Conservation (phyloP, 1,140 invertebrate species). For the Pseudomyrmex cubaensis region DNA sequence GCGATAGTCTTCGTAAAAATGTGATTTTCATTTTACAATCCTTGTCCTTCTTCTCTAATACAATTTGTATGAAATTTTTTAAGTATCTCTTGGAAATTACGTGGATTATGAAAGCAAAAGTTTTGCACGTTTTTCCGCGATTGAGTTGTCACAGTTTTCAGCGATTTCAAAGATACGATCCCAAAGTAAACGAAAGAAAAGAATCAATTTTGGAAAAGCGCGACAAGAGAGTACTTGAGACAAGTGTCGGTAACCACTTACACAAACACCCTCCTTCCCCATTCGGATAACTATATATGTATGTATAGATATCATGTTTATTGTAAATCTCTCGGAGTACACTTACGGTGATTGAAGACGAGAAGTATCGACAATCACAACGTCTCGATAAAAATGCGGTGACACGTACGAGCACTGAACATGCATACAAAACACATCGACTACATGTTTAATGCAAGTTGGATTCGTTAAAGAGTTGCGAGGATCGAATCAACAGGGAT, state of each 20-base stretch:
- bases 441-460: slow-evolving; percentile 20
- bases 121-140: not conserved
- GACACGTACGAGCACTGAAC: not conserved
- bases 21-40: no score
- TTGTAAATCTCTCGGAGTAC: not conserved
- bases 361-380: slow-evolving; percentile 17
- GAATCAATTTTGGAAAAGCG: slow-evolving; percentile 27
- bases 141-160: not conserved
- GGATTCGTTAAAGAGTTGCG: not conserved
- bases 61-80: not conserved
- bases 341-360: slow-evolving; percentile 22
- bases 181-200: not conserved
- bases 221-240: slow-evolving; percentile 30
- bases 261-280: no score
- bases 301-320: slow-evolving; percentile 24
- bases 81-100: not conserved
- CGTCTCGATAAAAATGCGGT: not conserved
- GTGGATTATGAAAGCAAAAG: not conserved
- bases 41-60: not conserved
- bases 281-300: not conserved
- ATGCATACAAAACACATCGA: not conserved
- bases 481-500: not conserved
- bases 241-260: not conserved
- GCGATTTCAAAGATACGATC: not conserved
- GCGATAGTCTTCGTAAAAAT: no score